Conservation (phyloP, 2,797 vertebrate genomes). For the Chrosomus eos region DNA sequence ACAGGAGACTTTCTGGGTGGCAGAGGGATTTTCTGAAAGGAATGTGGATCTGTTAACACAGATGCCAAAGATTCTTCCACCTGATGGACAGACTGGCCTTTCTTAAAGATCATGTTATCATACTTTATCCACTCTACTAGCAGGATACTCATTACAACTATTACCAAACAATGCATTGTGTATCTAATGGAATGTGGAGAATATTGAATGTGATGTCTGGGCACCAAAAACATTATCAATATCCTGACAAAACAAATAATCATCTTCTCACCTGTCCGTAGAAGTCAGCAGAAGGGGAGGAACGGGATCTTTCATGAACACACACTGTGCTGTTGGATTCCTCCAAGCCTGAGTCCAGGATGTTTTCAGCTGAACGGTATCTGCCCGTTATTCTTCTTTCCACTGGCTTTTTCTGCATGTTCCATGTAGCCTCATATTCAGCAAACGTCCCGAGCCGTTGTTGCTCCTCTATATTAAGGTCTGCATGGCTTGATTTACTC, state of each 20-base stretch:
- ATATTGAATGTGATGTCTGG: background rate
- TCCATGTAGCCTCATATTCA: slow-evolving; percentile 92
- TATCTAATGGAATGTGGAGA: too few relatives aligned
- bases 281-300: slow-evolving; percentile 89
- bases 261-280: slow-evolving; percentile 79
- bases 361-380: slow-evolving; percentile 91
- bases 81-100: background rate
- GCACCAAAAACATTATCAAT: background rate
- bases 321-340: slow-evolving; percentile 72
- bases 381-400: slow-evolving; percentile 81
- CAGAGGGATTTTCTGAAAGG: slow-evolving; percentile 66
- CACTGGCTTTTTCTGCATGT: slow-evolving; percentile 77
- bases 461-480: slow-evolving; percentile 63
- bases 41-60: slow-evolving; percentile 19
- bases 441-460: slow-evolving; percentile 89
- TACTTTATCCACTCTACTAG: background rate
- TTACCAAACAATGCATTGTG: background rate
- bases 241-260: background rate
- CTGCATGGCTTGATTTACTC: slow-evolving; percentile 10
- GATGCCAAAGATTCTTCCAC: background rate
- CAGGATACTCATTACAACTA: background rate
- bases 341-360: slow-evolving; percentile 83
- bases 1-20: slow-evolving; percentile 57
- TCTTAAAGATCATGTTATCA: slow-evolving; percentile 15
- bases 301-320: slow-evolving; percentile 88